These are phyloP conservation scores for Meleagris gallopavo DNA, from an alignment of 2,113 vertebrate species.

Conservation along the genomic window DNA sequence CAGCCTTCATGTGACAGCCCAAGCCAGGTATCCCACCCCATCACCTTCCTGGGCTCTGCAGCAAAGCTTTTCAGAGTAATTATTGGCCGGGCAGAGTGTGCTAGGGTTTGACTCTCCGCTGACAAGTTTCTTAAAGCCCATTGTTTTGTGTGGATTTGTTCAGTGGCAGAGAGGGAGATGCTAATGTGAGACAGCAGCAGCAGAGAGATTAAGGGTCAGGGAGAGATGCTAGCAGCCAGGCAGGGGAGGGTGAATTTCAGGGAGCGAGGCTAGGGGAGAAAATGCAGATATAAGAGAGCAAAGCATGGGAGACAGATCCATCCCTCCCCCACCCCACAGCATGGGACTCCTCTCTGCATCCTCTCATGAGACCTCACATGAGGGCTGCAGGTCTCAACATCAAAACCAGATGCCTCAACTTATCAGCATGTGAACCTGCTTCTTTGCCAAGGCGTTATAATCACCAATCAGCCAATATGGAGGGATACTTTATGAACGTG, in stretches of 20 bases:
- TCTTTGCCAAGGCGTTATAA: not conserved
- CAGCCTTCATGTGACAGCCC: not conserved
- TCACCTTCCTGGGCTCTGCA: not conserved
- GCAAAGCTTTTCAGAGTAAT: slow-evolving; percentile 13
- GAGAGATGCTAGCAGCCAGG: not conserved
- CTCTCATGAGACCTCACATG: accelerated
- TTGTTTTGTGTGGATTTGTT: slow-evolving; percentile 25
- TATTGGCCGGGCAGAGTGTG: not conserved
- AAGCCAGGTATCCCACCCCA: not conserved
- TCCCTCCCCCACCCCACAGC: not conserved
- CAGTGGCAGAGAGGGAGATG: slow-evolving; percentile 21
- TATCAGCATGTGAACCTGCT: not conserved
- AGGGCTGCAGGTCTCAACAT: not conserved
- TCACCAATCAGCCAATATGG: not conserved
- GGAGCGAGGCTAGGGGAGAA: not conserved
- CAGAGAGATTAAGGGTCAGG: slow-evolving; percentile 27
- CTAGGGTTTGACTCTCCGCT: not conserved
- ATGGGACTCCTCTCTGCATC: not conserved
- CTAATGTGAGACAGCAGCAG: slow-evolving; percentile 23
- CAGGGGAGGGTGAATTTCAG: not conserved
- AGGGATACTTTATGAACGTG: not conserved
- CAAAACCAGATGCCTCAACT: not conserved
- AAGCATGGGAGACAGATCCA: not conserved
- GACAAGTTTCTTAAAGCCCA: not conserved
- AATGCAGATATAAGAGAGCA: not conserved